Percentiles rank a stretch among this genome's conserved stretches.
phyloP scores from a whole-genome alignment of 2,797 vertebrate species.

The Anolis apletophallus region DNA sequence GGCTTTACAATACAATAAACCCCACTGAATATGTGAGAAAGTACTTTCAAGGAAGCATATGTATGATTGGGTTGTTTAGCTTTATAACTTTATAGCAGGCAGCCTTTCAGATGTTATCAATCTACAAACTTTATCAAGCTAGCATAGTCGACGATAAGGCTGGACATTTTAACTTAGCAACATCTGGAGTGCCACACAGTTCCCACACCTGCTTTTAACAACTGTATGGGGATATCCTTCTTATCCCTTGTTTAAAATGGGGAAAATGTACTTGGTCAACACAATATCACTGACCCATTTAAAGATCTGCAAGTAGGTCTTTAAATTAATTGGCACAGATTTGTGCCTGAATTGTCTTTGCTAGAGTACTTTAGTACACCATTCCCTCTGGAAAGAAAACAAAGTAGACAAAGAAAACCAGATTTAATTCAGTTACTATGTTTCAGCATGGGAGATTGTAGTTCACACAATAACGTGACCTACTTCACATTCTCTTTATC shows the following conservation, averaged over 20 bases:
- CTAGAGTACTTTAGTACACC: not conserved
- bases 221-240: not conserved
- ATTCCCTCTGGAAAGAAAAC: not conserved
- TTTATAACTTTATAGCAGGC: too few species aligned
- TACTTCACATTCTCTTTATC: slow-evolving; percentile 25
- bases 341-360: not conserved
- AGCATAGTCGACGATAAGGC: too few species aligned
- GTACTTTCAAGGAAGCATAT: not conserved
- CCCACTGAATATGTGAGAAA: not conserved
- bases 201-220: not conserved
- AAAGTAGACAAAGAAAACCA: not conserved
- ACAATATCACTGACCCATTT: not conserved
- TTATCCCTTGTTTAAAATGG: not conserved
- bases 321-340: slow-evolving; percentile 21
- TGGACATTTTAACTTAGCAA: too few species aligned
- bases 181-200: too few species aligned
- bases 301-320: not conserved
- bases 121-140: too few species aligned
- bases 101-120: too few species aligned
- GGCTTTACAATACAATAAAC: not conserved
- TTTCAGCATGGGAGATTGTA: not conserved
- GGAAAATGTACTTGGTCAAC: not conserved
- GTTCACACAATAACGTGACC: slow-evolving; percentile 30
- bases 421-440: slow-evolving; percentile 9
- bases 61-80: too few species aligned